Percentiles rank a stretch among this genome's conserved stretches.
Evolutionary conservation across 2,888 invertebrate species (phyloP).

Genomic region (Syrphus vitripennis): DNA sequence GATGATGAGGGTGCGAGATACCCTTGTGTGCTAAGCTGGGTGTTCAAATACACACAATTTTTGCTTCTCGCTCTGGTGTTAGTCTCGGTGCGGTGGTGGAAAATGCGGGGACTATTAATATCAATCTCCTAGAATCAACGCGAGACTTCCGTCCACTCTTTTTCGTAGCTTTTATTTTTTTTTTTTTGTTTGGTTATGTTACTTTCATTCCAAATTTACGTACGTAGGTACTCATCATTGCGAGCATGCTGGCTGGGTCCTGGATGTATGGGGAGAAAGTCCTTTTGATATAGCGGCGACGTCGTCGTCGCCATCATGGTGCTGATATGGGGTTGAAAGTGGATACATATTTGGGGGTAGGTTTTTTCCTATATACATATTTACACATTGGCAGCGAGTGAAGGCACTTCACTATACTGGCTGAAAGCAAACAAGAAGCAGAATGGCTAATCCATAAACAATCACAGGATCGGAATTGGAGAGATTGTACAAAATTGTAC

Average conservation of each 20-base stretch:
- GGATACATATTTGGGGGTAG: constrained; percentile 2
- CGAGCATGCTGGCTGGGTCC: neutral
- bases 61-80: constrained; percentile 60
- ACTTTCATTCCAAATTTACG: constrained; percentile 16
- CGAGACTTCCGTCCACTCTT: constrained; percentile 58
- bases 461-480: neutral
- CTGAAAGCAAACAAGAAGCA: constrained; percentile 23
- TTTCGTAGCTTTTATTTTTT: neutral
- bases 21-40: constrained; percentile 62
- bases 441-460: neutral
- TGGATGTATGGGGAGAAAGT: constrained; percentile 39
- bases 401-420: constrained; percentile 55
- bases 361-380: constrained; percentile 49
- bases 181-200: neutral
- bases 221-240: neutral
- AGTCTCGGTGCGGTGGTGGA: constrained; percentile 17
- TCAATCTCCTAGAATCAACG: constrained; percentile 64
- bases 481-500: no score
- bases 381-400: constrained; percentile 64
- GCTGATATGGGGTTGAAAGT: constrained; percentile 4
- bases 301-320: neutral
- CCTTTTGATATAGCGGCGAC: constrained; percentile 30
- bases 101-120: constrained; percentile 59
- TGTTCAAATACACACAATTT: constrained; percentile 68
- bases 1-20: constrained; percentile 6